These are phyloP conservation scores for Sinopyrophorus schimmeli DNA, from an alignment of 2,888 invertebrate genomes.

Conservation along the genomic window DNA sequence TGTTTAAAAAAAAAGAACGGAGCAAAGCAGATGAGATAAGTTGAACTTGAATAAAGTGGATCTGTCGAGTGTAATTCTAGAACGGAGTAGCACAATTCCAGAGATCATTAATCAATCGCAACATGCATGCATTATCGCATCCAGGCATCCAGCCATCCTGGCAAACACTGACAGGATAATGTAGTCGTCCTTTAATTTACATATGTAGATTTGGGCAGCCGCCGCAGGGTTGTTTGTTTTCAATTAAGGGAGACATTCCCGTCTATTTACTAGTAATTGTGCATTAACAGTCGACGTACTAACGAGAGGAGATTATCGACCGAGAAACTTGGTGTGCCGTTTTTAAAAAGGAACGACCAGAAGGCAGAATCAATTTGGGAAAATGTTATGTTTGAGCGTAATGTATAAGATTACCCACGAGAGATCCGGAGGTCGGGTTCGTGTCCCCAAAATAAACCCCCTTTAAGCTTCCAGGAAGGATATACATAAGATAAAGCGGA, in stretches of 20 bases:
- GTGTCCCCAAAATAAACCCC: slow-evolving; percentile 13
- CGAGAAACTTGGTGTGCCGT: too few relatives aligned
- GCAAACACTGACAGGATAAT: slow-evolving; percentile 36
- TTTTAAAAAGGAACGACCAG: slow-evolving; percentile 1
- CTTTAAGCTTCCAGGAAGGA: slow-evolving; percentile 13
- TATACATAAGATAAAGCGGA: slow-evolving; percentile 4
- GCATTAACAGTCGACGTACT: slow-evolving; percentile 14
- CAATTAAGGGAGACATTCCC: slow-evolving; percentile 38
- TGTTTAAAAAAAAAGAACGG: too few relatives aligned
- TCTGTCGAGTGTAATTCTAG: slow-evolving; percentile 25
- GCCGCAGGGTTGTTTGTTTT: slow-evolving; percentile 38
- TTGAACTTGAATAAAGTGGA: slow-evolving; percentile 20
- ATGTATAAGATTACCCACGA: slow-evolving; percentile 18
- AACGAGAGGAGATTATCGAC: too few relatives aligned
- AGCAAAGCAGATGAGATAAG: too few relatives aligned
- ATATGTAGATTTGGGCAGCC: slow-evolving; percentile 38
- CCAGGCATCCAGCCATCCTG: slow-evolving; percentile 35
- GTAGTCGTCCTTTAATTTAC: slow-evolving; percentile 38
- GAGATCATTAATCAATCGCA: slow-evolving; percentile 39
- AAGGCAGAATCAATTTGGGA: slow-evolving; percentile 11
- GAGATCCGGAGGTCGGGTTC: slow-evolving; percentile 9
- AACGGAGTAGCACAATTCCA: slow-evolving; percentile 34
- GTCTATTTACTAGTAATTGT: slow-evolving; percentile 29
- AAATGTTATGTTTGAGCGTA: slow-evolving; percentile 14
- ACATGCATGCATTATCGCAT: slow-evolving; percentile 37